A percentile compares a stretch with the other conserved stretches of the same genome.
Conservation (phyloP, 2,113 vertebrate species). For the Girardinichthys multiradiatus region DNA sequence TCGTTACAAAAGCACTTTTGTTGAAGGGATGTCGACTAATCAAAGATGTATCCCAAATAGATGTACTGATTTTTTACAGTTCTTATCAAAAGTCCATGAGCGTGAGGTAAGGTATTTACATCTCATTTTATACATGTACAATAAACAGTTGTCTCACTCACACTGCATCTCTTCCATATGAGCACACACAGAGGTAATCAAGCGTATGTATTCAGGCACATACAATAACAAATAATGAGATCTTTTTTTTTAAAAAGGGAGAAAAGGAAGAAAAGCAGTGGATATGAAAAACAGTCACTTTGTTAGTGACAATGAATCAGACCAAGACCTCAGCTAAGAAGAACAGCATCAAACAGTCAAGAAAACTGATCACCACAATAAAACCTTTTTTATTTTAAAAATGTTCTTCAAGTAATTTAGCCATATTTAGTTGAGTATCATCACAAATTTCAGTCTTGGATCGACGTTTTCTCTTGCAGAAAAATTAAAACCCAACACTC, state of each 20-base stretch:
- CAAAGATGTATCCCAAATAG: constrained; percentile 77
- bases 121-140: constrained; percentile 72
- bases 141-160: constrained; percentile 64
- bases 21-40: constrained; percentile 67
- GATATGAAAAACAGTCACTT: constrained; percentile 42
- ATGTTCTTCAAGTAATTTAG: constrained; percentile 19
- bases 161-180: constrained; percentile 58
- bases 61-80: constrained; percentile 40
- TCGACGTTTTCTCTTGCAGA: constrained; percentile 55
- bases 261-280: constrained; percentile 42
- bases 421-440: constrained; percentile 31
- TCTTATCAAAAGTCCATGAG: constrained; percentile 81
- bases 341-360: constrained; percentile 59
- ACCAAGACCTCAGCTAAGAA: constrained; percentile 53
- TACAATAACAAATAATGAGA: constrained; percentile 65
- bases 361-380: constrained; percentile 47
- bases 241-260: constrained; percentile 26
- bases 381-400: constrained; percentile 18
- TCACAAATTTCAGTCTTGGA: constrained; percentile 30
- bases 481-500: constrained; percentile 41
- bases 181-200: constrained; percentile 81
- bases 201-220: constrained; percentile 82
- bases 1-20: constrained; percentile 70
- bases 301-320: constrained; percentile 42
- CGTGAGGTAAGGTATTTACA: constrained; percentile 78